A percentile compares a stretch with the other conserved stretches of the same genome.
These are phyloP conservation scores for Teleogryllus oceanicus DNA, from an alignment of 2,888 invertebrate genomes.

Conservation along the genomic window DNA sequence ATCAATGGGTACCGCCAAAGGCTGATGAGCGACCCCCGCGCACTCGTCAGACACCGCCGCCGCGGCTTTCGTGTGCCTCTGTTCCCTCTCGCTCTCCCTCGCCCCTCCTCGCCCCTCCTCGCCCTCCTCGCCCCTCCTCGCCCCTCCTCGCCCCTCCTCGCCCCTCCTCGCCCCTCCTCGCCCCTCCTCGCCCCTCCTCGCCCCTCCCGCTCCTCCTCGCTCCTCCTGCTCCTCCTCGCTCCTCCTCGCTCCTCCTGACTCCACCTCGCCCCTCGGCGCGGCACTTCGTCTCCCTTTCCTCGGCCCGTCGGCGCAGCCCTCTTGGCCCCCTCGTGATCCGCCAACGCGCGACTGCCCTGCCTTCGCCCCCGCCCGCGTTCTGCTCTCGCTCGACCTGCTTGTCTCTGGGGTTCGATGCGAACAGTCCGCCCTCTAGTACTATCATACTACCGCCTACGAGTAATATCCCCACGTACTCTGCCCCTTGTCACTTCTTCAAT, in stretches of 20 bases:
- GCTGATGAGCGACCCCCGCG: not conserved
- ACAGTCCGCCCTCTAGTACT: too few relatives aligned
- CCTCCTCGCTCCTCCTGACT: slow-evolving; percentile 37
- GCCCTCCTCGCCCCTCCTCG: slow-evolving; percentile 28
- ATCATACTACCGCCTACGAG: too few relatives aligned
- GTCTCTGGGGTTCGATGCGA: too few relatives aligned
- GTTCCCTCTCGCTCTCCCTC: not conserved
- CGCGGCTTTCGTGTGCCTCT: not conserved
- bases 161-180: slow-evolving; percentile 33
- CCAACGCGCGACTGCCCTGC: too few relatives aligned
- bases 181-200: not conserved
- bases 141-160: slow-evolving; percentile 38
- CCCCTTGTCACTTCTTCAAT: too few relatives aligned
- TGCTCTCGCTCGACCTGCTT: too few relatives aligned
- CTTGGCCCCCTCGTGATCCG: too few relatives aligned
- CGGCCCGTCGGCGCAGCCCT: too few relatives aligned
- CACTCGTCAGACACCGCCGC: not conserved
- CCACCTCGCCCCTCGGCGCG: slow-evolving; percentile 23
- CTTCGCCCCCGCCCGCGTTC: too few relatives aligned
- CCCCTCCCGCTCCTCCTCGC: not conserved
- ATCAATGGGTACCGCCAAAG: not conserved
- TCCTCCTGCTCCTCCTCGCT: slow-evolving; percentile 37
- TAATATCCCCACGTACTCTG: too few relatives aligned
- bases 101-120: not conserved
- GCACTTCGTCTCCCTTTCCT: too few relatives aligned